Percentiles rank a stretch among this genome's conserved stretches.
Conservation (phyloP, 1,140 invertebrate species). For the Drepana arcuata region DNA sequence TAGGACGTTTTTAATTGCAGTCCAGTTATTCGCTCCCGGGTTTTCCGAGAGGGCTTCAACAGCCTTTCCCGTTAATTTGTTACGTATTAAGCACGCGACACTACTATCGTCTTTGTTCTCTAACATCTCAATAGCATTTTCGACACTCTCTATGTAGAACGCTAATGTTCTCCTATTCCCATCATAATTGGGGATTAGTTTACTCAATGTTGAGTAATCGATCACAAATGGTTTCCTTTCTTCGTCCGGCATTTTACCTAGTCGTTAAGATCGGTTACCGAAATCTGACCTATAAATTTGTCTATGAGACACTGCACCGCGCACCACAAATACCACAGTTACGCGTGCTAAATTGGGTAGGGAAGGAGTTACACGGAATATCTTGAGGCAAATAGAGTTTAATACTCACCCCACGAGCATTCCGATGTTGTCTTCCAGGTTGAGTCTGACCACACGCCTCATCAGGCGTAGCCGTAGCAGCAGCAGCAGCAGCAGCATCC, state of each 20-base stretch:
- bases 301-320: not conserved
- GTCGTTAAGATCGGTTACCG: not conserved
- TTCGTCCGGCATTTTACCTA: not conserved
- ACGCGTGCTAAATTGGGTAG: too few species aligned
- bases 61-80: conserved; percentile 17
- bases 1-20: conserved; percentile 6
- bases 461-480: too few species aligned
- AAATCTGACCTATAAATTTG: not conserved
- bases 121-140: conserved; percentile 12
- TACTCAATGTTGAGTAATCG: conserved; percentile 3
- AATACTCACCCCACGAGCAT: conserved; percentile 8
- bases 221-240: not conserved
- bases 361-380: not conserved
- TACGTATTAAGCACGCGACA: conserved; percentile 14
- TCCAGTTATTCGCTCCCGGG: conserved; percentile 8
- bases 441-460: too few species aligned
- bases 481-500: too few species aligned
- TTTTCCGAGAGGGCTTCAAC: conserved; percentile 12
- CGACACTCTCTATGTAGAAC: conserved; percentile 15
- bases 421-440: too few species aligned
- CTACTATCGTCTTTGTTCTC: conserved; percentile 4
- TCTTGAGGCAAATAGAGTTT: conserved; percentile 1
- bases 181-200: conserved; percentile 7
- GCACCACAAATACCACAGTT: not conserved
- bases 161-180: conserved; percentile 6